Conservation (phyloP, 2,797 vertebrate species). For the Synanceia verrucosa region DNA sequence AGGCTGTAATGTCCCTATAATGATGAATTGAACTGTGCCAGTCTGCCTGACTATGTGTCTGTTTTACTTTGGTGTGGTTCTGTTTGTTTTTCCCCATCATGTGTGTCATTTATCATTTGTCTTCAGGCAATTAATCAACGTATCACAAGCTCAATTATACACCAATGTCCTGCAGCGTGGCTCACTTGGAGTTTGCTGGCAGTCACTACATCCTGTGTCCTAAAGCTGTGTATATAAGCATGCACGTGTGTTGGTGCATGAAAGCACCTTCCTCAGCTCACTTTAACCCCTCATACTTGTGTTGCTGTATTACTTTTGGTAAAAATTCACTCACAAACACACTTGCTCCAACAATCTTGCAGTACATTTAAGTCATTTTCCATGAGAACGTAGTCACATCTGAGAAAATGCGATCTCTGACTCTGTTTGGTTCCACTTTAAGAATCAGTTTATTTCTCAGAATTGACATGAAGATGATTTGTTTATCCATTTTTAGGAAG, state of each 20-base stretch:
- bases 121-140: conserved; percentile 13
- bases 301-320: background rate
- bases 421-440: too few relatives aligned
- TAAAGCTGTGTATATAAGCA: background rate
- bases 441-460: background rate
- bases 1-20: conserved; percentile 19
- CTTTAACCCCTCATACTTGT: background rate
- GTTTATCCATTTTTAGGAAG: background rate
- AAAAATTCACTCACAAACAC: background rate
- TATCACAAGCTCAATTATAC: conserved; percentile 1
- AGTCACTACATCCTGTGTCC: background rate
- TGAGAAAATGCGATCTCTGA: conserved; percentile 7
- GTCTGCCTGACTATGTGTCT: background rate
- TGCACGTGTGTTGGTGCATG: background rate
- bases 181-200: background rate
- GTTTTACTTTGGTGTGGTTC: conserved; percentile 12
- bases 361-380: background rate
- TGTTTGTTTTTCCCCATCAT: conserved; percentile 20
- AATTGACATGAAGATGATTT: background rate
- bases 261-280: background rate
- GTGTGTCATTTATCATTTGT: background rate
- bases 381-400: conserved; percentile 1
- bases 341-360: background rate
- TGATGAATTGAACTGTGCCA: background rate
- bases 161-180: background rate